Base-by-base conservation (phyloP, 2,797 vertebrate genomes). In the Microcaecilia unicolor region DNA sequence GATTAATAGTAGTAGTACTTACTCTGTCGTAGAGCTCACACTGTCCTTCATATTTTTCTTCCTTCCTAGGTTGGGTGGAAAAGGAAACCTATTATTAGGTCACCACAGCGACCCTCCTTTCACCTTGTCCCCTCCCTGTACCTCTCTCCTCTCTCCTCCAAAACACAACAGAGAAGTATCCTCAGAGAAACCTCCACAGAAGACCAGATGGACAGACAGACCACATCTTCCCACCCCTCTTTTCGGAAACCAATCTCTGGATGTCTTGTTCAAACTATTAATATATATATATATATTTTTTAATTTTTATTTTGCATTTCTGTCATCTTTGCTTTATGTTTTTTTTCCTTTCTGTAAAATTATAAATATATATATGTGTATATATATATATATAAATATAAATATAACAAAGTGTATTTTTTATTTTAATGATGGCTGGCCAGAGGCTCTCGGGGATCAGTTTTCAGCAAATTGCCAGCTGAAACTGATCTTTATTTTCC, bases 41-140 rank as follows among this genome's bases (percentile, higher is more conserved):
- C n/a, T n/a, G n/a, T n/a, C n/a, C n/a, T n/a, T n/a, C n/a, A n/a
- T n/a, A n/a, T n/a, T 21, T 15, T 23, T 25, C 48, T 18, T 24
- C 29, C 18, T 48, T 48, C 9, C 62, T n/a, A 79, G 76, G 76
- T 53, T 79, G 76, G 76, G 74, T 79, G 59, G 76, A 79, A 53
- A 78, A 75, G 26, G 76, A 79, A 41, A 67, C 65, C 26, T 79
- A 79, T 53, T 79, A 79, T 41, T 79, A 67, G 76, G 27, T 51
- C 48, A 30, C 48, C 55, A 33, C 27, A 27, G 50, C 47, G 46
- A 34, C 48, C 47, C 25, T 43, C 24, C 44, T 48, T 41, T 48
- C 40, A 41, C 10, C 2, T 10, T 37, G 54, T 29, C 23, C 42
- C 43, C 32, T 38, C 26, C 32, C 28, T 12, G 13, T 20, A 44